phyloP scores from a whole-genome alignment of 2,113 vertebrate species.

The Anas platyrhynchos region DNA sequence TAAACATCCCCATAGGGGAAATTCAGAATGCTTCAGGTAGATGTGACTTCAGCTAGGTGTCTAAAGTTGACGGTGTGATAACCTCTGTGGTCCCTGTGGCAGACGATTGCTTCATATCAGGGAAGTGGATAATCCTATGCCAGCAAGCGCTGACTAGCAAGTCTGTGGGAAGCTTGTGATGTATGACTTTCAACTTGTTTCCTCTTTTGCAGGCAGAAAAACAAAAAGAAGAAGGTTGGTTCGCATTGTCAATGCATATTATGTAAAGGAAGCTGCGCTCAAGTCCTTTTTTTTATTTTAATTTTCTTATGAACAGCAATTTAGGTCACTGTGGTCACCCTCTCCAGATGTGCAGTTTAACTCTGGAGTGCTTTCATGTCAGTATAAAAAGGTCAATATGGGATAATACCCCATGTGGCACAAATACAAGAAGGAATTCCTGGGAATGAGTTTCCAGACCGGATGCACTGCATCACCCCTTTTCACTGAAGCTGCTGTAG shows the following conservation, averaged over 20 bases:
- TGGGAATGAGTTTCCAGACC: not conserved
- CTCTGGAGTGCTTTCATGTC: not conserved
- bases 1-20: not conserved
- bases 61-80: not conserved
- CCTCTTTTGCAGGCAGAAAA: conserved; percentile 77
- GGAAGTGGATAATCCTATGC: not conserved
- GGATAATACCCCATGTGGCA: too few species aligned
- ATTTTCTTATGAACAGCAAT: not conserved
- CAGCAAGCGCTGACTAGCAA: not conserved
- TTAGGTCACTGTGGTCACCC: not conserved
- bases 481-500: not conserved
- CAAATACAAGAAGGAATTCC: not conserved
- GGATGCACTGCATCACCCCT: not conserved
- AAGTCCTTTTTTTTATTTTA: not conserved
- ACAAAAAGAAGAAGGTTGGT: conserved; percentile 86
- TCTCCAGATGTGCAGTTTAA: not conserved
- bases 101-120: fast-evolving
- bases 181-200: not conserved
- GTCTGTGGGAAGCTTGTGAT: not conserved
- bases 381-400: not conserved
- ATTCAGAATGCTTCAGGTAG: not conserved
- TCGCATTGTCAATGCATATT: conserved; percentile 84
- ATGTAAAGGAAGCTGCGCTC: conserved; percentile 49
- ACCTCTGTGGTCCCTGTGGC: fast-evolving
- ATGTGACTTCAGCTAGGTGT: not conserved